A percentile compares a stretch with the other conserved stretches of the same genome.
Evolutionary conservation across 64 coral and sea anemone genomes (phyloP).

Genomic region (Montipora efflorescens): DNA sequence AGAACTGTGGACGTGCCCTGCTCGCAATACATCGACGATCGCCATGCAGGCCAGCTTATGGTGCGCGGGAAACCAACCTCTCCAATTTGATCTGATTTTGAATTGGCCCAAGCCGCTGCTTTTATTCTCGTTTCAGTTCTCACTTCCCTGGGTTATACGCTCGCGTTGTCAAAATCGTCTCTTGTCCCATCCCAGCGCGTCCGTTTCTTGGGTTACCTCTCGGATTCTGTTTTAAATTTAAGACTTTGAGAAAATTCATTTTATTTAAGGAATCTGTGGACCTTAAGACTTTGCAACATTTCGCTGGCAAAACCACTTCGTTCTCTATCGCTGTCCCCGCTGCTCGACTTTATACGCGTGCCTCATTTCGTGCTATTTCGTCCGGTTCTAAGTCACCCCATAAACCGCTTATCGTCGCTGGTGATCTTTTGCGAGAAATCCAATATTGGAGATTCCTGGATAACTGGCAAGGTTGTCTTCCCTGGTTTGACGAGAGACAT

Average conservation of each 20-base stretch:
- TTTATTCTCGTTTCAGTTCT: constrained; percentile 9
- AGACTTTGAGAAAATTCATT: no score
- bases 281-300: constrained; percentile 35
- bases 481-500: constrained; percentile 49
- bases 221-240: constrained; percentile 33
- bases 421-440: constrained; percentile 23
- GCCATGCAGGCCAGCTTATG: constrained; percentile 53
- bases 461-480: constrained; percentile 41
- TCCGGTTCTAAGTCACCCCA: not conserved
- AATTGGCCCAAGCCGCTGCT: constrained; percentile 26
- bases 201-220: constrained; percentile 49
- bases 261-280: not conserved
- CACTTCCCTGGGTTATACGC: constrained; percentile 28
- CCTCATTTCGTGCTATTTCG: constrained; percentile 31
- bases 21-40: constrained; percentile 51
- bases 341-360: constrained; percentile 40
- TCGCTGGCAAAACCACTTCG: constrained; percentile 62
- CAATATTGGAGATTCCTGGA: constrained; percentile 56
- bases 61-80: not conserved
- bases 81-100: constrained; percentile 14
- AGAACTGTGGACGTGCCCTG: constrained; percentile 48
- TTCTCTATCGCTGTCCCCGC: constrained; percentile 56
- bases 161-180: constrained; percentile 26
- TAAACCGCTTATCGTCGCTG: not conserved
- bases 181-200: constrained; percentile 16